Evolutionary conservation across 2,888 invertebrate species (phyloP).

Genomic region (Perdita meconis): DNA sequence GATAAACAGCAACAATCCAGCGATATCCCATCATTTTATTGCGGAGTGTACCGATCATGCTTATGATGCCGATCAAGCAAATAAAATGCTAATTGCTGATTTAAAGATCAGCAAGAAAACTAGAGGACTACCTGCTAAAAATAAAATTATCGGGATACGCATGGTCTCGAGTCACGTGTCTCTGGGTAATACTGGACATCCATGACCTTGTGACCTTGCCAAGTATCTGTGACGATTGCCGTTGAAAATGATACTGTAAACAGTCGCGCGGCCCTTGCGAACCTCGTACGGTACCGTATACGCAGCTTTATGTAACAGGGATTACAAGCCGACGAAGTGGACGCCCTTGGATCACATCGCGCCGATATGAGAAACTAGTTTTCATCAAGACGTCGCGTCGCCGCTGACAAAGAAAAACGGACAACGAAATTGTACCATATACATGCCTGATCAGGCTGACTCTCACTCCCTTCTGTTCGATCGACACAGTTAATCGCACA

Average conservation of each 20-base stretch:
- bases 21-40: too few species aligned
- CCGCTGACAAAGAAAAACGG: constrained; percentile 51
- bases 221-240: neutral
- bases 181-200: constrained; percentile 14
- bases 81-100: too few species aligned
- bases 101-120: too few species aligned
- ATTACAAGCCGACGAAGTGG: constrained; percentile 71
- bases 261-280: constrained; percentile 30
- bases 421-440: constrained; percentile 56
- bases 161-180: too few species aligned
- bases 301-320: constrained; percentile 56
- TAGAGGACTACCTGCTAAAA: neutral
- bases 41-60: too few species aligned
- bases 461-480: constrained; percentile 28
- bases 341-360: constrained; percentile 77
- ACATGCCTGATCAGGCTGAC: constrained; percentile 31
- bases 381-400: constrained; percentile 59
- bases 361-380: constrained; percentile 73
- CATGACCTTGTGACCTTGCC: constrained; percentile 59
- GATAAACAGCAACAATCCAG: too few species aligned
- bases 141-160: neutral
- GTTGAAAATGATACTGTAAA: constrained; percentile 51
- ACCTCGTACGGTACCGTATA: constrained; percentile 50
- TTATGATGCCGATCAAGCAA: too few species aligned
- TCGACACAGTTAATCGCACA: constrained; percentile 49